Evolutionary conservation across 2,888 invertebrate species (phyloP), one percentile per base, ranked within the genome.

Genomic region (Creontiades dilutus): DNA sequence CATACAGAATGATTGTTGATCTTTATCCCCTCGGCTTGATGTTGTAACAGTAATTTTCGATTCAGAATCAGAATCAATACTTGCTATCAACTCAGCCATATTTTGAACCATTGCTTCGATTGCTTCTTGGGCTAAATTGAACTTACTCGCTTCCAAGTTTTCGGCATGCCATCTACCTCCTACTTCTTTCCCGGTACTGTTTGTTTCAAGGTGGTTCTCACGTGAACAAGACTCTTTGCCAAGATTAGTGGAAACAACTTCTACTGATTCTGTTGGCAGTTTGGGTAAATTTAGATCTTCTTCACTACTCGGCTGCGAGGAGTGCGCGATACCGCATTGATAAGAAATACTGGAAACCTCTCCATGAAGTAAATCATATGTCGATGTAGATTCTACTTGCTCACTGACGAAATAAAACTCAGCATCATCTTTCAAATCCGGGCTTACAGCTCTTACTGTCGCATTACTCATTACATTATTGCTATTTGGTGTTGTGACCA

Each of bases 101-200:
- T 86, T 86, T 46, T 86, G n/a, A 14, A 75, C 68, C 86, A 86
- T 86, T 23, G 68, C 19, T 0, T 75, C 75, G 48, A 86, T 86
- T 9, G 75, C 37, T 37, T 48, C 61, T 3, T 47, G 48, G 0
- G 86, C 86, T 28, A 23, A 16, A 28, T 46, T 57, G 4, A 61
- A 46, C 37, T 85, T 37, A 0, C 16, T 37, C 16, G 13, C 37
- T 11, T 57, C 28, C 12, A 23, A 23, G 16, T 16, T 23, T 19
- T 19, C 27, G 0, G 5, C 13, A 9, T 68, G 16, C 28, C 78
- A 3, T 14, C 0, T 46, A 28, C n/a, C n/a, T 13, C 0, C 46
- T 5, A 11, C 68, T 2, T 16, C 57, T n/a, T 57, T 57, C n/a
- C 57, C 57, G 16, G 16, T n/a, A 57, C 14, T 16, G 2, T 57